These are phyloP conservation scores for Halictus quadricinctus DNA, from an alignment of 2,888 invertebrate genomes.

Conservation along the genomic window DNA sequence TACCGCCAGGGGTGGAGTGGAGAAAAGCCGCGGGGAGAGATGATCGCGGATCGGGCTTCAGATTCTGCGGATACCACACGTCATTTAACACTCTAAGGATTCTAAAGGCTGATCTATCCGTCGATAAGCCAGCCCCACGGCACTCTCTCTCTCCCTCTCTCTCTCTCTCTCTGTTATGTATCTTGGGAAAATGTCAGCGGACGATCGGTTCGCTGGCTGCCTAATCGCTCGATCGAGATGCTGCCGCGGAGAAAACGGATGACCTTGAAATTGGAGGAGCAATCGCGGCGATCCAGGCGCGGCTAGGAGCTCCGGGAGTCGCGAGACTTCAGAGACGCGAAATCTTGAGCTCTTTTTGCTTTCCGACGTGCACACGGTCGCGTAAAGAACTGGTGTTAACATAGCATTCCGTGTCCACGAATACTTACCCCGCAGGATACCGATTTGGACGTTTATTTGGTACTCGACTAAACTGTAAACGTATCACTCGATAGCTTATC, in stretches of 20 bases:
- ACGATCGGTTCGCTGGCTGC: constrained; percentile 37
- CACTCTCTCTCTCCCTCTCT: not conserved
- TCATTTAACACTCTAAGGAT: constrained; percentile 64
- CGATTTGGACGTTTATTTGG: not conserved
- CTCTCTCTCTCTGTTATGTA: constrained; percentile 27
- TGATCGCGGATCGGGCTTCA: constrained; percentile 39
- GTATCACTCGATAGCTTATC: too few species aligned
- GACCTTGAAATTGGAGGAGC: constrained; percentile 50
- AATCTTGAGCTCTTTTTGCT: not conserved
- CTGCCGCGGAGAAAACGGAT: constrained; percentile 24
- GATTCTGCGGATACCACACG: constrained; percentile 64
- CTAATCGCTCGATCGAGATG: constrained; percentile 47
- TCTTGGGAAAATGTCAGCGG: constrained; percentile 48
- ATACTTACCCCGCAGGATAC: not conserved
- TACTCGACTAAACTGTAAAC: too few species aligned
- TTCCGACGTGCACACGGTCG: not conserved
- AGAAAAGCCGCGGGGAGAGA: constrained; percentile 34
- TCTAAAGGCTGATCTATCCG: constrained; percentile 53
- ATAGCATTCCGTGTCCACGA: not conserved
- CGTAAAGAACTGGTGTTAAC: not conserved
- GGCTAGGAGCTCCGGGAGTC: not conserved
- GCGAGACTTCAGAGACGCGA: not conserved
- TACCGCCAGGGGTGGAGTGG: not conserved
- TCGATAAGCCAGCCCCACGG: constrained; percentile 52
- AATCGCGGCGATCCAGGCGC: not conserved